Evolutionary conservation across 2,113 vertebrate species (phyloP), one percentile per base, ranked within the genome.

Genomic region (Corythornis cristatus): DNA sequence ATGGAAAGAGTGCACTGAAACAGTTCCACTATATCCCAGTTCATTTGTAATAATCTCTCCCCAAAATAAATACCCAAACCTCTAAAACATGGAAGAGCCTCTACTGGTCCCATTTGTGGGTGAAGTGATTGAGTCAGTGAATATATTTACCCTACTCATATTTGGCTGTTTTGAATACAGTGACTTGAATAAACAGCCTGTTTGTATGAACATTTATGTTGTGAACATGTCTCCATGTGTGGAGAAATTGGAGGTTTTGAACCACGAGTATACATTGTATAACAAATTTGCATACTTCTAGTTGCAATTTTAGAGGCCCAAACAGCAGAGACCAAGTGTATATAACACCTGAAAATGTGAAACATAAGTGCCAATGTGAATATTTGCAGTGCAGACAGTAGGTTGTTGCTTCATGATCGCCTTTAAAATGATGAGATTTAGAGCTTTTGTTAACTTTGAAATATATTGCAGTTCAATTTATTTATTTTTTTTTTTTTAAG

Each of bases 191-290:
- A 56, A 56, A 31, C 54, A 64, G 26, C 15, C 8, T 50, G 26
- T 70, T 83, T 11, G 4, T 22, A 31, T 43, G 19, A 68, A 61
- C 54, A 2, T 18, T 29, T 64, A 17, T 33, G 28, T 20, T 67
- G 90, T 56, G 64, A 86, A 19, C 0, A 0, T 74, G 15, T 64
- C 22, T 84, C 40, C 12, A 1, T 18, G 20, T 14, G 8, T n/a
- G 81, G 53, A 46, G 53, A 51, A 67, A 64, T 0, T 6, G n/a
- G 76, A 83, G 33, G 0, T 50, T 74, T 75, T 57, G 68, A 62
- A 14, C 51, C 43, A 3, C 17, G 9, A 16, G 23, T 37, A 14
- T 35, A 26, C 8, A 7, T 31, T 12, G 21, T 54, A 51, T 19
- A 29, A 25, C 9, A 31, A 35, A 37, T 11, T 13, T 4, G 7